Conservation (phyloP, 1,140 invertebrate species). For the Branchinecta lynchi region DNA sequence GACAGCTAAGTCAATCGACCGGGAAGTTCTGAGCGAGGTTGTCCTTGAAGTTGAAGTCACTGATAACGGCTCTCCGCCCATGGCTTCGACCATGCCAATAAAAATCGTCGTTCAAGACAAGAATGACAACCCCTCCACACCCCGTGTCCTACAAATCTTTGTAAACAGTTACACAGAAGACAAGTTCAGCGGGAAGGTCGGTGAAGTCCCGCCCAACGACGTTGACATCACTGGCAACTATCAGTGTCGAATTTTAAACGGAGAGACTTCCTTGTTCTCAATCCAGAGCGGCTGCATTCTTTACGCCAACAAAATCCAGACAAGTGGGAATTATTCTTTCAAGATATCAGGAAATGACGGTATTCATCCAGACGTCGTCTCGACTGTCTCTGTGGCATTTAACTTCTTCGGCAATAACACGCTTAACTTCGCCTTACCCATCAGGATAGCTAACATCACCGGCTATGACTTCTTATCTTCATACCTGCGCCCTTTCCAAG, state of each 20-base stretch:
- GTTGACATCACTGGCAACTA: slow-evolving; percentile 72
- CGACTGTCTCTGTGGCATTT: slow-evolving; percentile 65
- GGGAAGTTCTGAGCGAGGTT: slow-evolving; percentile 57
- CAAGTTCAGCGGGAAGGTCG: slow-evolving; percentile 54
- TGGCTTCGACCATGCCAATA: slow-evolving; percentile 58
- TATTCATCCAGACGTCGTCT: slow-evolving; percentile 61
- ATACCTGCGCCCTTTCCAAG: slow-evolving; percentile 53
- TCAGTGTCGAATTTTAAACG: slow-evolving; percentile 56
- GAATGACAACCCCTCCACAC: slow-evolving; percentile 76
- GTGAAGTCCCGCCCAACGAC: slow-evolving; percentile 79
- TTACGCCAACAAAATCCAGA: slow-evolving; percentile 32
- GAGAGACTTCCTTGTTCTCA: slow-evolving; percentile 39
- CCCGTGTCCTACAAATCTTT: slow-evolving; percentile 61
- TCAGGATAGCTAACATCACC: slow-evolving; percentile 53
- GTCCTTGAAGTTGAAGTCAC: slow-evolving; percentile 64
- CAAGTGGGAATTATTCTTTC: slow-evolving; percentile 38
- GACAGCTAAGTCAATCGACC: slow-evolving; percentile 59
- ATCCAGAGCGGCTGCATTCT: slow-evolving; percentile 64
- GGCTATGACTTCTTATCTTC: slow-evolving; percentile 54
- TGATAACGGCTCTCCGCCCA: slow-evolving; percentile 68
- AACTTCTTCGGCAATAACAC: slow-evolving; percentile 60
- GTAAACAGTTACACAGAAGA: slow-evolving; percentile 50
- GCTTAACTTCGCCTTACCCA: slow-evolving; percentile 60
- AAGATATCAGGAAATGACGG: slow-evolving; percentile 77
- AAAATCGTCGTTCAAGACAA: slow-evolving; percentile 65